A percentile compares a stretch with the other conserved stretches of the same genome.
Evolutionary conservation across 2,888 invertebrate species (phyloP).

Genomic region (Amphipyra berbera): DNA sequence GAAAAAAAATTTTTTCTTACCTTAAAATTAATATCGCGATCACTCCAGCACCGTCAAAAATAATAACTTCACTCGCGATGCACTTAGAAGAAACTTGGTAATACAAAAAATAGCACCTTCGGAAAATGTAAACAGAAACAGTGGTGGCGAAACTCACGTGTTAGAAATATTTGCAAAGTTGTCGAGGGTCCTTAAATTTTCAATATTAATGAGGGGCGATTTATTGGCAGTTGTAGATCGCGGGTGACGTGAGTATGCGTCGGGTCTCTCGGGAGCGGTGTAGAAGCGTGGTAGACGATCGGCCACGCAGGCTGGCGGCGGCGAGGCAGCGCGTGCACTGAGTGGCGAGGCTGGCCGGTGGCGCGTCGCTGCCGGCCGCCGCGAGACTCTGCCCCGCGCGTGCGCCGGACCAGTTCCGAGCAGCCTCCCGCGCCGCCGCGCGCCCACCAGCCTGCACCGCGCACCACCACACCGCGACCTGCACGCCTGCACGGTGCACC

Average conservation of each 20-base stretch:
- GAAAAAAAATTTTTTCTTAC: slow-evolving; percentile 68
- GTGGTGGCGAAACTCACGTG: slow-evolving; percentile 65
- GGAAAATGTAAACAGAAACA: slow-evolving; percentile 67
- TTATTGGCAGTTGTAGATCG: slow-evolving; percentile 53
- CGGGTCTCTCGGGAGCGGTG: slow-evolving; percentile 64
- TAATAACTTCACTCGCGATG: slow-evolving; percentile 82
- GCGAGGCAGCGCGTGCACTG: slow-evolving; percentile 87
- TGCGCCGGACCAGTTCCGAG: slow-evolving; percentile 85
- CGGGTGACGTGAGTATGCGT: slow-evolving; percentile 56
- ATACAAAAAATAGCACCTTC: slow-evolving; percentile 71
- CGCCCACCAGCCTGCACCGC: slow-evolving; percentile 56
- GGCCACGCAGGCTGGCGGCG: slow-evolving; percentile 80
- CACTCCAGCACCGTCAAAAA: slow-evolving; percentile 75
- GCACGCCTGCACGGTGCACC: slow-evolving; percentile 22
- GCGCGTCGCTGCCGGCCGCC: slow-evolving; percentile 74
- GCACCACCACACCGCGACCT: slow-evolving; percentile 40
- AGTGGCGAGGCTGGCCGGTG: slow-evolving; percentile 74
- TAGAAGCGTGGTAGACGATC: slow-evolving; percentile 64
- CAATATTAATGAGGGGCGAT: slow-evolving; percentile 40
- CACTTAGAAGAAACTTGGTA: slow-evolving; percentile 74
- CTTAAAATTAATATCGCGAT: slow-evolving; percentile 78
- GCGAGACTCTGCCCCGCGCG: slow-evolving; percentile 81
- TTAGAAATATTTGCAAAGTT: slow-evolving; percentile 63
- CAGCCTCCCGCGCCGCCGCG: slow-evolving; percentile 74
- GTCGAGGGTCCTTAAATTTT: slow-evolving; percentile 57